Conservation (phyloP, 2,797 vertebrate genomes). For the Cossypha caffra region DNA sequence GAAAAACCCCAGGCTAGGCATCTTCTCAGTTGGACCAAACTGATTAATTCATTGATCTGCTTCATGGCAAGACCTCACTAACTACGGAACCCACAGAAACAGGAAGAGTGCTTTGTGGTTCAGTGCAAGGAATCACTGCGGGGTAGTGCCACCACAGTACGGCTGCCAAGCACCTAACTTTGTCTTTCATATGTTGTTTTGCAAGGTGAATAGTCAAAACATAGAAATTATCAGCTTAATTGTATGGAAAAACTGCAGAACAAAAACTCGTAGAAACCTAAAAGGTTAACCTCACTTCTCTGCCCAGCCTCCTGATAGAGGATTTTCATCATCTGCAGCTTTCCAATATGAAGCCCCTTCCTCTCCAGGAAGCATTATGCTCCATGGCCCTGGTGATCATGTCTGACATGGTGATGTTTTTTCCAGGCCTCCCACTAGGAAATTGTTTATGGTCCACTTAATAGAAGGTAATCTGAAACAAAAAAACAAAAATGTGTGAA, state of each 20-base stretch:
- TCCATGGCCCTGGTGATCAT: not conserved
- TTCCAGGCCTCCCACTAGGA: not conserved
- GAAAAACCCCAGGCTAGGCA: rapidly evolving
- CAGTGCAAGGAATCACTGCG: rapidly evolving
- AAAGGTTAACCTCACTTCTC: not conserved
- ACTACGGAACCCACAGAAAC: not conserved
- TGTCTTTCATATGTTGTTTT: not conserved
- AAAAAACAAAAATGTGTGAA: not conserved
- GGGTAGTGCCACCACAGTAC: not conserved
- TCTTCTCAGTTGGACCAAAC: not conserved
- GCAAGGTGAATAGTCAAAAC: not conserved
- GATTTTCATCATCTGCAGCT: not conserved
- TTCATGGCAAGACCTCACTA: not conserved
- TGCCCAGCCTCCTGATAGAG: not conserved
- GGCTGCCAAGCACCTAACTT: not conserved
- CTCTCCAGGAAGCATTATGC: not conserved
- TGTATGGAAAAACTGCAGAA: not conserved
- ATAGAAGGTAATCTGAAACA: not conserved
- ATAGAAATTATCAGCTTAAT: not conserved
- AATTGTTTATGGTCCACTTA: not conserved
- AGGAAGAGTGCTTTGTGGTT: not conserved
- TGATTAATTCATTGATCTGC: not conserved
- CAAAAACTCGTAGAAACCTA: not conserved
- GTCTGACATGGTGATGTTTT: not conserved
- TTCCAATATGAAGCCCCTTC: not conserved